A percentile compares a stretch with the other conserved stretches of the same genome.
Evolutionary conservation across 2,797 vertebrate genomes (phyloP).

Genomic region (Brachyrhaphis roseni): DNA sequence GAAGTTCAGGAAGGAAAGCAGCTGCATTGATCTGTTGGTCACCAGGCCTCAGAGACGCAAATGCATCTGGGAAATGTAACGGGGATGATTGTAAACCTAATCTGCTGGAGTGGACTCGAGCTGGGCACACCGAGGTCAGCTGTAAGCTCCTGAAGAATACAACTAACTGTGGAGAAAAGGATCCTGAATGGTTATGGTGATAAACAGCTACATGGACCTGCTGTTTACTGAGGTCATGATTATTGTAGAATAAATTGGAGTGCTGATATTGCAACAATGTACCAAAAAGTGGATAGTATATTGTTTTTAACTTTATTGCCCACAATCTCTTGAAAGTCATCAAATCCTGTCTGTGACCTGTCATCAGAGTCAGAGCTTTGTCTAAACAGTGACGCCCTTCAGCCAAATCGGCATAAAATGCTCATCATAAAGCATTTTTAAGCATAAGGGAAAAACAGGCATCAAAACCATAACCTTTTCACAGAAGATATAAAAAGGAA

Average conservation of each 20-base stretch:
- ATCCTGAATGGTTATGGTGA: not conserved
- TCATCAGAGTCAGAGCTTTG: not conserved
- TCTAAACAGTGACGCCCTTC: not conserved
- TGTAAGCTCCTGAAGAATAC: not conserved
- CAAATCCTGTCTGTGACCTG: accelerated
- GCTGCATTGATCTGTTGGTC: slow-evolving; percentile 61
- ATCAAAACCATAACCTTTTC: not conserved
- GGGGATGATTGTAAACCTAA: slow-evolving; percentile 64
- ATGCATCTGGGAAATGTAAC: slow-evolving; percentile 53
- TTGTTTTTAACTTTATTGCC: not conserved
- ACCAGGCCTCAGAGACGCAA: slow-evolving; percentile 39
- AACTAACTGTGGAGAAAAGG: not conserved
- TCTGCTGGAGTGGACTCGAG: slow-evolving; percentile 52
- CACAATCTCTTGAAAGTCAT: not conserved
- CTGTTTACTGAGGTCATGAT: not conserved
- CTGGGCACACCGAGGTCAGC: slow-evolving; percentile 44
- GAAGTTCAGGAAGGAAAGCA: slow-evolving; percentile 47
- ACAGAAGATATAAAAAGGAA: not conserved
- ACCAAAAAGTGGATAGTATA: not conserved
- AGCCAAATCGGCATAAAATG: not conserved
- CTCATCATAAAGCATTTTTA: not conserved
- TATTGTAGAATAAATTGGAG: not conserved
- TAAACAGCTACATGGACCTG: not conserved
- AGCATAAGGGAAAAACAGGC: not conserved
- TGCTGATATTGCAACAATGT: not conserved